Percentiles rank a stretch among this genome's conserved stretches.
These are phyloP conservation scores for Acipenser ruthenus DNA, from an alignment of 2,797 vertebrate genomes.

Conservation along the genomic window DNA sequence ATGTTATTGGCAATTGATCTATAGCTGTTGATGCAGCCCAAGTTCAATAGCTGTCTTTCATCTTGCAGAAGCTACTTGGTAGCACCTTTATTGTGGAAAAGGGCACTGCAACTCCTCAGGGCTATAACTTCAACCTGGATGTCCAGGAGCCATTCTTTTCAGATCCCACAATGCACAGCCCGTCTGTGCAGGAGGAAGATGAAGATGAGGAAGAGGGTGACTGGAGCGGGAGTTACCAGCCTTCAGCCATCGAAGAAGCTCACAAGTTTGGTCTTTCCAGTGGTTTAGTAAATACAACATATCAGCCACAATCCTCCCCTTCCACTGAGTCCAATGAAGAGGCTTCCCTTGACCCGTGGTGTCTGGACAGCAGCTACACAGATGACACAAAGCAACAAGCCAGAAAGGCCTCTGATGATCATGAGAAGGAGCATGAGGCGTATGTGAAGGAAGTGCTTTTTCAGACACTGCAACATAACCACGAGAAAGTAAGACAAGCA, in stretches of 20 bases:
- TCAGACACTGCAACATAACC: slow-evolving; percentile 25
- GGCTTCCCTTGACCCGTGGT: slow-evolving; percentile 33
- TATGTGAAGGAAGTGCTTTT: slow-evolving; percentile 34
- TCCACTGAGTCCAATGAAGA: slow-evolving; percentile 37
- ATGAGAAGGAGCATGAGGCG: slow-evolving; percentile 49
- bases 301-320: slow-evolving; percentile 38
- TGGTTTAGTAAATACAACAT: slow-evolving; percentile 23
- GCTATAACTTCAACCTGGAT: slow-evolving; percentile 27
- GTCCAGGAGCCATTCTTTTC: slow-evolving; percentile 45
- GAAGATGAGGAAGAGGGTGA: slow-evolving; percentile 36
- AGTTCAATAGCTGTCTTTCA: neutral
- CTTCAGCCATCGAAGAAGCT: slow-evolving; percentile 41
- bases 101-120: slow-evolving; percentile 14
- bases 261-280: slow-evolving; percentile 23
- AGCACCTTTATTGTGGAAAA: slow-evolving; percentile 9
- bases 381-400: slow-evolving; percentile 13
- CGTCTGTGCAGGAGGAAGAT: slow-evolving; percentile 31
- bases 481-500: slow-evolving; percentile 19
- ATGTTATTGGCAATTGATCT: neutral
- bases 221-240: slow-evolving; percentile 58
- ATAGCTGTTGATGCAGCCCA: neutral
- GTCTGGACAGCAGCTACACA: slow-evolving; percentile 26
- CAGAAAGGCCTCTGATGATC: slow-evolving; percentile 27
- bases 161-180: slow-evolving; percentile 35
- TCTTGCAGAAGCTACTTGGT: slow-evolving; percentile 17